Evolutionary conservation across 2,888 invertebrate genomes (phyloP), one percentile per base, ranked within the genome.

Genomic region (Rosalia funebris): DNA sequence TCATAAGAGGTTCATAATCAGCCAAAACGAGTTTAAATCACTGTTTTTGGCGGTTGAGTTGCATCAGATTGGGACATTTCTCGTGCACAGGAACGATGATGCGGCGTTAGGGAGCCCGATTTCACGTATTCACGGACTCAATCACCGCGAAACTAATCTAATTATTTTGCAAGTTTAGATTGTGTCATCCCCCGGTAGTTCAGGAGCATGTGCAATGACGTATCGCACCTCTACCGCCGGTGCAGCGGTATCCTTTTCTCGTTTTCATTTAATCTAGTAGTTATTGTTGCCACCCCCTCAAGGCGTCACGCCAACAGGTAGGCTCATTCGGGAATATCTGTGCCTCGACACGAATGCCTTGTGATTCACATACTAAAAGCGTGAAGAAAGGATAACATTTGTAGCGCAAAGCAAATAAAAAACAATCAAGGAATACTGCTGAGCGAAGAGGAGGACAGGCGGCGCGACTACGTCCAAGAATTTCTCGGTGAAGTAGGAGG

Each of bases 191-290:
- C 72, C 70, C 66, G 62, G 68, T 65, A 67, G 68, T 61, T 68
- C 57, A 60, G 70, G 75, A 79, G 81, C 80, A 80, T 81, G 80
- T 80, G 80, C 80, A 80, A 77, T 77, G 75, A 73, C 70, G 69
- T 59, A 63, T 69, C 62, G 64, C 64, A 71, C 63, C 65, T 69
- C 69, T 70, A 67, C 62, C 62, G 60, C 53, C 64, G 61, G 60
- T 70, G 69, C 71, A 66, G 60, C 64, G 57, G 56, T 64, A 62
- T 68, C 66, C 66, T 66, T 68, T 69, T 72, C 68, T 68, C 63
- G 66, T 68, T 72, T 74, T 70, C 68, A 68, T 71, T 74, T 74
- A 75, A 73, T 75, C 73, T 68, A 71, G 72, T 71, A 68, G 71
- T 68, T 73, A 61, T 66, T 66, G 63, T 60, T 62, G 57, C 60